phyloP scores from a whole-genome alignment of 2,888 invertebrate species.

The Hedya salicella region DNA sequence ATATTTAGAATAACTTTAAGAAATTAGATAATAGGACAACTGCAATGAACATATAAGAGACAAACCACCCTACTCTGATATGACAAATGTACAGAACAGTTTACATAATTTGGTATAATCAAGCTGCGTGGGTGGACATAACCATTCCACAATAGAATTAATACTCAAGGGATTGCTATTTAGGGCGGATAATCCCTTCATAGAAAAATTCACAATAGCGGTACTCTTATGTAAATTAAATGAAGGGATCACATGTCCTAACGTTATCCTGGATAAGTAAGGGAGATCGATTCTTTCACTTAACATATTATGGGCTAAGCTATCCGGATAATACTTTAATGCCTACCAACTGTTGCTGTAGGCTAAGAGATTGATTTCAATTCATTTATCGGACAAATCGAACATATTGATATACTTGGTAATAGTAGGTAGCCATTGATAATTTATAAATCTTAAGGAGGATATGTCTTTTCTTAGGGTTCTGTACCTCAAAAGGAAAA shows the following conservation, averaged over 20 bases:
- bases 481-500: too few relatives aligned
- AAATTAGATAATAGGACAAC: too few relatives aligned
- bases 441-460: too few relatives aligned
- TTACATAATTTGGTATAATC: background rate
- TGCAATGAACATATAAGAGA: too few relatives aligned
- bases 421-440: too few relatives aligned
- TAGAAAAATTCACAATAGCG: conserved; percentile 77
- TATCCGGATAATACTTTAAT: conserved; percentile 53
- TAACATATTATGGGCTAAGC: conserved; percentile 57
- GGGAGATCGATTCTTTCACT: conserved; percentile 63
- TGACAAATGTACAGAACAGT: background rate
- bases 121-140: conserved; percentile 47
- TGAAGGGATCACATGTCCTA: conserved; percentile 68
- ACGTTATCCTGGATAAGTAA: conserved; percentile 60
- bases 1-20: too few relatives aligned
- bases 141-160: conserved; percentile 66
- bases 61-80: background rate
- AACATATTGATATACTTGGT: conserved; percentile 12
- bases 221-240: conserved; percentile 81
- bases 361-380: conserved; percentile 42
- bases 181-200: conserved; percentile 78
- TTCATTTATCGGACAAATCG: conserved; percentile 1
- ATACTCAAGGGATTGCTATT: conserved; percentile 75
- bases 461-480: too few relatives aligned
- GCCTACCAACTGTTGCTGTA: conserved; percentile 61